Base-by-base conservation (phyloP, 2,113 vertebrate species). In the Falco punctatus region DNA sequence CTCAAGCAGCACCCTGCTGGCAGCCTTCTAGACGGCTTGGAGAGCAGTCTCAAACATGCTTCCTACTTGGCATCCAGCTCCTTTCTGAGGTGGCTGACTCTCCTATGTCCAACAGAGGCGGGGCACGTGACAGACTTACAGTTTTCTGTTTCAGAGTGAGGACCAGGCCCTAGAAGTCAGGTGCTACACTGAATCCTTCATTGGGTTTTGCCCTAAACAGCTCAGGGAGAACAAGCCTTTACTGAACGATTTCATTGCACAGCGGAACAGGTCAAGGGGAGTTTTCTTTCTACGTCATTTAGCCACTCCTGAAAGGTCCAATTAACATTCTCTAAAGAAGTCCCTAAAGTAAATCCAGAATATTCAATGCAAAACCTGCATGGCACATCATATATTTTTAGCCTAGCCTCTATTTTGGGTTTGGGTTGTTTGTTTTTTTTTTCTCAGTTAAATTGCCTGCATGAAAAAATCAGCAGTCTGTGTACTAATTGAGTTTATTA, bases 241-340 rank as follows among this genome's bases (percentile, higher is more conserved):
- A 94, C 51, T 66, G 87, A 97, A 82, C 91, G 69, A 87, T 91
- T 90, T 78, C 48, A 22, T 89, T 61, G 66, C 83, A 93, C 81
- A 69, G 33, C 61, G 46, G 73, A 91, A 61, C 7, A 65, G 82
- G 86, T 80, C 88, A 81, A 58, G 80, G 86, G 54, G 54, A 92
- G 42, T 94, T 91, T 94, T 94, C 92, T 58, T 89, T 91, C 81
- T 62, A 95, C 95, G 70, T 77, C 70, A 92, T 95, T 95, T 89
- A 85, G 20, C 44, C 35, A 81, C 15, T 28, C n/a, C 66, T 88
- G 81, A 94, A 96, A 94, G 91, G 82, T 58, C n/a, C 42, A 48
- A 87, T 97, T 87, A 0, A 91, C 88, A 77, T 32, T 72, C 44
- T 77, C 24, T 87, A 62, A 92, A 73, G 40, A 92, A 92, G 62